A percentile compares a stretch with the other conserved stretches of the same genome.
Evolutionary conservation across 2,797 vertebrate species (phyloP).

Genomic region (Phataginus tetradactyla): DNA sequence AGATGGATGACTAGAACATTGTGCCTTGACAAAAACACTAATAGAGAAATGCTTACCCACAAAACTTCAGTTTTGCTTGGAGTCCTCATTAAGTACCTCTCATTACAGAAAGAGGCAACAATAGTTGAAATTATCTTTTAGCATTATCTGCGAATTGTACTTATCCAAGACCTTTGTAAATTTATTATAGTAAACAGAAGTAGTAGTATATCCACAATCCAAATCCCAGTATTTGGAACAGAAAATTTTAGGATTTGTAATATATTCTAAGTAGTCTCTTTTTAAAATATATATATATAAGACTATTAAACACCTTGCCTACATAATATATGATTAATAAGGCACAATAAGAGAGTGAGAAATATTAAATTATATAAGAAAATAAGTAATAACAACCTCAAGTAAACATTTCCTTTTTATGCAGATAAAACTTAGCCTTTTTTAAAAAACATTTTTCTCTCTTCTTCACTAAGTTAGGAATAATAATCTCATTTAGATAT

Average conservation of each 20-base stretch:
- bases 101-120: neutral
- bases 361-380: neutral
- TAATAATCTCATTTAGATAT: neutral
- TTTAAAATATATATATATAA: neutral
- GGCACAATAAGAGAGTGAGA: neutral
- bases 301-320: neutral
- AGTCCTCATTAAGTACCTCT: neutral
- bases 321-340: neutral
- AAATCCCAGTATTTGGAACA: neutral
- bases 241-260: slow-evolving; percentile 5
- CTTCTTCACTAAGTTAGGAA: neutral
- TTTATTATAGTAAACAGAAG: neutral
- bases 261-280: neutral
- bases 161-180: neutral
- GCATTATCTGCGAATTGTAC: neutral
- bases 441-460: neutral
- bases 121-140: neutral
- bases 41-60: neutral
- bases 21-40: neutral
- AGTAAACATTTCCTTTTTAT: neutral
- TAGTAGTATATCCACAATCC: neutral
- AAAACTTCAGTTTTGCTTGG: neutral
- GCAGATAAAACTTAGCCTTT: neutral
- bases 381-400: neutral
- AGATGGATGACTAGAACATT: neutral